These are phyloP conservation scores for Corydoras maculifer DNA, from an alignment of 2,113 vertebrate species.

Conservation along the genomic window DNA sequence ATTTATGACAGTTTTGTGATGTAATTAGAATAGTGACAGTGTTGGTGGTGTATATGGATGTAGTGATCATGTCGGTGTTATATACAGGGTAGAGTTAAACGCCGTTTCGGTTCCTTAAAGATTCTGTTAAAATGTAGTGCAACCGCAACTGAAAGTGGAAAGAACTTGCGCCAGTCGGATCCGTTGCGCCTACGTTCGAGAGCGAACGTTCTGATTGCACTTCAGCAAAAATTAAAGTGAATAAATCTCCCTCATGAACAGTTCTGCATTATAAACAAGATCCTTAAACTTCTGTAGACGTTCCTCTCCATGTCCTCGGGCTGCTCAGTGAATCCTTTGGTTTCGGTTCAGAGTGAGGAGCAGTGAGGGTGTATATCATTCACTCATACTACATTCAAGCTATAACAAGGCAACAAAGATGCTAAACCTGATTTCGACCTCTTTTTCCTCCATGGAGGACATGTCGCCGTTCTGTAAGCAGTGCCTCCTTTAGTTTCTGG, in stretches of 20 bases:
- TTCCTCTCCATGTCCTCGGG: neutral
- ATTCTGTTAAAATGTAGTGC: slow-evolving; percentile 44
- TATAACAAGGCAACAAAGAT: slow-evolving; percentile 51
- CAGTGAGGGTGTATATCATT: neutral
- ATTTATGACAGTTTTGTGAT: neutral
- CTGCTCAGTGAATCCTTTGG: neutral
- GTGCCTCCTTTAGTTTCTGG: neutral
- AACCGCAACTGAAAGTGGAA: neutral
- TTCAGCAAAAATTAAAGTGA: neutral
- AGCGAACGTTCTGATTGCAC: neutral
- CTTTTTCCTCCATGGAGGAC: neutral
- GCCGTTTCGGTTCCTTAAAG: slow-evolving; percentile 42
- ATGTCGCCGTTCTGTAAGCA: neutral
- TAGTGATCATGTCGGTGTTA: neutral
- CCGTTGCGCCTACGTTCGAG: no score
- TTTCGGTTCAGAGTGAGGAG: neutral
- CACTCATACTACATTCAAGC: slow-evolving; percentile 51
- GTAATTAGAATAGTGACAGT: neutral
- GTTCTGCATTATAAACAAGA: neutral
- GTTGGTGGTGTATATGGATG: neutral
- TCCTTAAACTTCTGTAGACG: neutral
- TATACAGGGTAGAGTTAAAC: slow-evolving; percentile 4
- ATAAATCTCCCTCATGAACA: neutral
- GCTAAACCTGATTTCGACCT: slow-evolving; percentile 9
- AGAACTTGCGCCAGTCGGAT: neutral